Conservation (phyloP, 2,888 invertebrate genomes). For the Ophioninae sp. region DNA sequence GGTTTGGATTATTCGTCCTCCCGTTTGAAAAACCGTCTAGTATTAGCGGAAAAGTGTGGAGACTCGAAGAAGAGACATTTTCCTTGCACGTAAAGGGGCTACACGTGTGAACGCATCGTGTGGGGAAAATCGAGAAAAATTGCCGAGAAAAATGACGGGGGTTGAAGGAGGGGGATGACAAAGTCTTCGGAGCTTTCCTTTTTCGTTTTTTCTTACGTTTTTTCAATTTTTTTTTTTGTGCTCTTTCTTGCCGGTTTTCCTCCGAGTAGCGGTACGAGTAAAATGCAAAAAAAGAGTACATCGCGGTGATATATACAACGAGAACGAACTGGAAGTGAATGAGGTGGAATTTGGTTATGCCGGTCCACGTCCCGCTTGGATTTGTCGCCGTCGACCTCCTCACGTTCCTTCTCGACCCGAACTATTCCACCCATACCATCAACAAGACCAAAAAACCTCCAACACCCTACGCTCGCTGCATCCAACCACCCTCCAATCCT, state of each 20-base stretch:
- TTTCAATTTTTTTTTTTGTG: background rate
- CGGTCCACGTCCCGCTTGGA: slow-evolving; percentile 77
- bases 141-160: slow-evolving; percentile 51
- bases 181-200: background rate
- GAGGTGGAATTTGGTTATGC: slow-evolving; percentile 77
- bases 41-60: slow-evolving; percentile 47
- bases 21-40: slow-evolving; percentile 58
- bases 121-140: slow-evolving; percentile 60
- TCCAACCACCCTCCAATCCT: slow-evolving; percentile 15
- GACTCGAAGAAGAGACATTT: slow-evolving; percentile 21
- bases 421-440: slow-evolving; percentile 1
- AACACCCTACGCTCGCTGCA: slow-evolving; percentile 33
- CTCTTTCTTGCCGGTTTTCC: slow-evolving; percentile 1
- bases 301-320: slow-evolving; percentile 21
- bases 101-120: slow-evolving; percentile 38
- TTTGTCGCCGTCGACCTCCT: slow-evolving; percentile 76
- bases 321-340: slow-evolving; percentile 56
- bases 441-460: background rate
- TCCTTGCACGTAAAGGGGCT: slow-evolving; percentile 16
- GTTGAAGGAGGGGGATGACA: slow-evolving; percentile 26
- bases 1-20: slow-evolving; percentile 14
- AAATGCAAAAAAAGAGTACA: slow-evolving; percentile 13
- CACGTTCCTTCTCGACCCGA: slow-evolving; percentile 24
- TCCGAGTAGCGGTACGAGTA: background rate
- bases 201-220: slow-evolving; percentile 3